A percentile compares a stretch with the other conserved stretches of the same genome.
phyloP scores from a whole-genome alignment of 2,888 invertebrate species.

The Anaspis maculata region DNA sequence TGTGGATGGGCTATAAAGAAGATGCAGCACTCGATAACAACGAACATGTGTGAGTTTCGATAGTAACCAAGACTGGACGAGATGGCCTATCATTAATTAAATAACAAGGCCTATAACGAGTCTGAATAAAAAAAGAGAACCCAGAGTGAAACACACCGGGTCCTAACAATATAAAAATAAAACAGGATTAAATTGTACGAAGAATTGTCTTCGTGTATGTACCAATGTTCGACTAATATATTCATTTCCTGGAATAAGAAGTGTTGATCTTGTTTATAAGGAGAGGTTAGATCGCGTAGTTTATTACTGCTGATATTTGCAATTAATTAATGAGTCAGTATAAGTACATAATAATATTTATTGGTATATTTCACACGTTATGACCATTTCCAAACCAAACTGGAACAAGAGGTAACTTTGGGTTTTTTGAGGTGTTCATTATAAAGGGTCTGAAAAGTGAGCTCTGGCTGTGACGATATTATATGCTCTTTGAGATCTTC shows the following conservation, averaged over 20 bases:
- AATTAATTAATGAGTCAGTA: too few species aligned
- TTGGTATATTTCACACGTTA: too few species aligned
- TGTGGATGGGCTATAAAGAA: conserved; percentile 31
- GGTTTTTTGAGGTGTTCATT: too few species aligned
- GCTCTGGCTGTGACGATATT: too few species aligned
- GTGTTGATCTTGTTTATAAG: too few species aligned
- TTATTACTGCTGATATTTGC: too few species aligned
- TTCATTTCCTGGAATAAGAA: conserved; percentile 26
- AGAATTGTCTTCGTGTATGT: conserved; percentile 32
- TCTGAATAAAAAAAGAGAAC: conserved; percentile 25
- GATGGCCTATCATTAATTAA: conserved; percentile 41
- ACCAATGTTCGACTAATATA: conserved; percentile 34
- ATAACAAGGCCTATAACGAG: conserved; percentile 39
- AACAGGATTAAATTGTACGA: conserved; percentile 33
- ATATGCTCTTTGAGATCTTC: too few species aligned
- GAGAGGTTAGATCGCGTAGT: too few species aligned
- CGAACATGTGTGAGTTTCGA: conserved; percentile 43
- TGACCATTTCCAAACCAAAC: too few species aligned
- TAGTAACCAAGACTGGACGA: conserved; percentile 37
- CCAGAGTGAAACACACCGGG: conserved; percentile 32
- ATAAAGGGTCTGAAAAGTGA: too few species aligned
- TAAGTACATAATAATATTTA: too few species aligned
- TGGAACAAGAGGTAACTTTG: too few species aligned
- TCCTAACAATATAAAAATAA: conserved; percentile 38
- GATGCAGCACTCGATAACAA: conserved; percentile 40